Conservation (phyloP, 2,797 vertebrate genomes). For the Leucoraja ocellata region DNA sequence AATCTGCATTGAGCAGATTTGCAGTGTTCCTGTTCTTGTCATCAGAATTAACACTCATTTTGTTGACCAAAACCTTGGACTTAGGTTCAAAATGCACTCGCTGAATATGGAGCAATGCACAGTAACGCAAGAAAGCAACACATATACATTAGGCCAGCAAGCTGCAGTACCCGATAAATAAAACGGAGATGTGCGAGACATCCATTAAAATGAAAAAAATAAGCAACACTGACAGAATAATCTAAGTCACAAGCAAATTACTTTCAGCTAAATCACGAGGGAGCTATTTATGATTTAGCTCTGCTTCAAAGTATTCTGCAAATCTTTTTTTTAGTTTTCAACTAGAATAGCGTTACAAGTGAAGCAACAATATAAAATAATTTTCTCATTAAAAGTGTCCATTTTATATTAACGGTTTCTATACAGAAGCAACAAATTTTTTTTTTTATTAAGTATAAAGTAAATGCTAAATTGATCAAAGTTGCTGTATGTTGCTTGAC, state of each 20-base stretch:
- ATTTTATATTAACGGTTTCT: not conserved
- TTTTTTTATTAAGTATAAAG: not conserved
- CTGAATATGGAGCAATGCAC: not conserved
- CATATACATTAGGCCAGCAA: not conserved
- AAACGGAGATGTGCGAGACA: not conserved
- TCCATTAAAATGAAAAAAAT: not conserved
- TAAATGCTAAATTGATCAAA: not conserved
- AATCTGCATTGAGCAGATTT: not conserved
- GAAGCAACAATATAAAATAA: not conserved
- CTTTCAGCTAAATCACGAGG: not conserved
- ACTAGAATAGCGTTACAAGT: not conserved
- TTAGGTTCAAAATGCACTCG: not conserved
- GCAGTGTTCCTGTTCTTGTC: not conserved
- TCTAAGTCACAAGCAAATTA: not conserved
- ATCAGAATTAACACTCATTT: not conserved
- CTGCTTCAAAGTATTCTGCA: not conserved
- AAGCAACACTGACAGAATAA: not conserved
- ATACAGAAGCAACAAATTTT: not conserved
- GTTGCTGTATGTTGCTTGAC: too few relatives aligned
- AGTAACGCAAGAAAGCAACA: not conserved
- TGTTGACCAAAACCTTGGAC: not conserved
- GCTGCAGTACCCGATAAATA: not conserved
- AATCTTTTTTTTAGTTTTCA: not conserved
- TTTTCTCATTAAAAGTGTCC: not conserved
- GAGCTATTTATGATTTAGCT: not conserved